phyloP scores from a whole-genome alignment of 2,888 invertebrate species.

The Cerceris ruficornis region DNA sequence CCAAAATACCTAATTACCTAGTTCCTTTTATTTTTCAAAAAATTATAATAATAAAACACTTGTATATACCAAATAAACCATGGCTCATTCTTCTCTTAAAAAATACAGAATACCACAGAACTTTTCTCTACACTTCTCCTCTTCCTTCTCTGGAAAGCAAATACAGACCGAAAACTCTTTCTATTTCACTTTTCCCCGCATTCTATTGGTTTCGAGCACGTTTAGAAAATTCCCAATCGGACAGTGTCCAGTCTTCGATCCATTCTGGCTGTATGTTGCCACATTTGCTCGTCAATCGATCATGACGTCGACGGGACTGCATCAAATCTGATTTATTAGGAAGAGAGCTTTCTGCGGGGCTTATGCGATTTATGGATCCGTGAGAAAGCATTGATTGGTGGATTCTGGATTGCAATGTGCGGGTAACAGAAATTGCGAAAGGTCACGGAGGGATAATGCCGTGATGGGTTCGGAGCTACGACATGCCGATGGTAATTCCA shows the following conservation, averaged over 20 bases:
- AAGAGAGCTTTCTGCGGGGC: slow-evolving; percentile 41
- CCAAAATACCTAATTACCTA: too few species aligned
- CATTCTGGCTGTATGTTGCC: slow-evolving; percentile 34
- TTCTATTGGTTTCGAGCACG: not conserved
- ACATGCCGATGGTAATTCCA: slow-evolving; percentile 48
- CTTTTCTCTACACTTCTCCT: too few species aligned
- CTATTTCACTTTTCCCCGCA: too few species aligned
- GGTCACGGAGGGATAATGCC: slow-evolving; percentile 60
- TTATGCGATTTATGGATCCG: slow-evolving; percentile 64
- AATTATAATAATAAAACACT: too few species aligned
- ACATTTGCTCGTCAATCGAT: slow-evolving; percentile 49
- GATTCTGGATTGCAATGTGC: slow-evolving; percentile 46
- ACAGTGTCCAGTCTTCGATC: slow-evolving; percentile 26
- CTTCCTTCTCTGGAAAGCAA: too few species aligned
- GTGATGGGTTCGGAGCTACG: slow-evolving; percentile 32
- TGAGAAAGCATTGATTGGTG: slow-evolving; percentile 65
- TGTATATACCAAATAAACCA: too few species aligned
- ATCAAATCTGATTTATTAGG: slow-evolving; percentile 58
- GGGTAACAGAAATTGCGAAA: slow-evolving; percentile 57
- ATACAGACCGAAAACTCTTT: too few species aligned
- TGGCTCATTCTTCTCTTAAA: too few species aligned
- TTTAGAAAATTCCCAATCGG: slow-evolving; percentile 20
- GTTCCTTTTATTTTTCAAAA: too few species aligned
- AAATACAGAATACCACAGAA: too few species aligned
- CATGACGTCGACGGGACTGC: slow-evolving; percentile 44